Evolutionary conservation across 30 jellyfish, hydroid and myxozoan species (phyloP).

Genomic region (Turritopsis dohrnii): DNA sequence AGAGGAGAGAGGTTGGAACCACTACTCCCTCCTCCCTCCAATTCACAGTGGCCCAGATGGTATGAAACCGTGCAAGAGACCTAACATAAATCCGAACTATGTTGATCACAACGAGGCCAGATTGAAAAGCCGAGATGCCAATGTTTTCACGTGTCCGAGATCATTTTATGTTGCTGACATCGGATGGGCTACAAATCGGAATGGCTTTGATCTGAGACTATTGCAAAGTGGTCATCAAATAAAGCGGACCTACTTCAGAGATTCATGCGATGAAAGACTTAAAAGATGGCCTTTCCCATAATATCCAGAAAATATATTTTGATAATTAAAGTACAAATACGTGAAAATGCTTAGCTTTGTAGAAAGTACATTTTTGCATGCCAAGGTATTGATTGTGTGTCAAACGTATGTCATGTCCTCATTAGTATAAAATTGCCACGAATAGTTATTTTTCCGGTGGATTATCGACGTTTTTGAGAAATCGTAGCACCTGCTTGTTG

Average conservation of each 20-base stretch:
- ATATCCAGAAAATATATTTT: too few species aligned
- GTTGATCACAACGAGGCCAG: background rate
- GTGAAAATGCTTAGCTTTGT: too few species aligned
- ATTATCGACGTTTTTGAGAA: too few species aligned
- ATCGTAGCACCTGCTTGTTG: too few species aligned
- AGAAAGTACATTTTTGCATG: too few species aligned
- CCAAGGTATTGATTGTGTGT: too few species aligned
- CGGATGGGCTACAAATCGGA: background rate
- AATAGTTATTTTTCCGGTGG: too few species aligned
- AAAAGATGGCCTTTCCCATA: background rate
- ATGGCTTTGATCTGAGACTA: background rate
- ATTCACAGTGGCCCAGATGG: background rate
- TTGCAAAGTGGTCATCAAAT: background rate
- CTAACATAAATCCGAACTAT: background rate
- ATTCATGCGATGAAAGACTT: background rate
- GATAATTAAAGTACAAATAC: too few species aligned
- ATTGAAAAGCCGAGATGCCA: background rate
- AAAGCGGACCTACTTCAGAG: background rate
- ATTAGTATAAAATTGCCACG: too few species aligned
- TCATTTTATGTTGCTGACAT: background rate
- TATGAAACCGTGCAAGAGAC: background rate
- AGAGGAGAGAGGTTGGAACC: background rate
- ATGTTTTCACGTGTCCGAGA: background rate
- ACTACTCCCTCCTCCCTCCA: background rate
- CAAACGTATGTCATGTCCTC: too few species aligned